Base-by-base conservation (phyloP, 2,113 vertebrate species). In the Nothocercus julius region DNA sequence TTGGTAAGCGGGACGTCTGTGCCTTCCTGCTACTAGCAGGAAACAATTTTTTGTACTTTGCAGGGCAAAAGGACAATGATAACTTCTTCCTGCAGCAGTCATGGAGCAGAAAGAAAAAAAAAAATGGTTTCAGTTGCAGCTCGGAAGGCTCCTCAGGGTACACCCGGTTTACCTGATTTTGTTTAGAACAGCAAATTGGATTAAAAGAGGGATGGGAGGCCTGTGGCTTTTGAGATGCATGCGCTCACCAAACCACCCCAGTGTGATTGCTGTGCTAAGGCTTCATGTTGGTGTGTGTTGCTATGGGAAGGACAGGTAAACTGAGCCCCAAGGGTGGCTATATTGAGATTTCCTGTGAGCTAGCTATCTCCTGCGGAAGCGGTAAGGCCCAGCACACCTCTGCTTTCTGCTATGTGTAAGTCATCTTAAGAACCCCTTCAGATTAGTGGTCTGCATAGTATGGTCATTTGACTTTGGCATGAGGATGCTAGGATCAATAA, bases 271-370 rank as follows among this genome's bases (percentile, higher is more conserved):
- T 15, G 2, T 27, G 36, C 44, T 45, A n/a, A 19, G 9, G 49
- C 36, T 82, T 30, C 47, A 3, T 30, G 0, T 0, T 0, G n/a
- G 28, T 9, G 24, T 47, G 13, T 24, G 13, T 27, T 69, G 47
- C 67, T 1, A 0, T 30, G 64, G 74, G 32, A 85, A 81, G 32
- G 47, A 16, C 11, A 24, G 4, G 34, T 14, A 47, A 77, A 5
- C 34, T 54, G 54, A 85, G 21, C 68, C 32, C 34, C 0, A 1
- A 38, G 44, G 4, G 17, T 27, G 80, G 28, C 8, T 40, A 8
- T 34, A 76, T 3, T 58, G 47, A 53, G 42, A 64, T 53, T 27
- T 49, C 15, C 22, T 9, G 17, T 22, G 61, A 5, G 22, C 8
- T 15, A 79, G 24, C 2, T 38, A 19, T 42, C 16, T 82, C 22